Evolutionary conservation across 2,797 vertebrate species (phyloP), one percentile per base, ranked within the genome.

Genomic region (Allobates femoralis): DNA sequence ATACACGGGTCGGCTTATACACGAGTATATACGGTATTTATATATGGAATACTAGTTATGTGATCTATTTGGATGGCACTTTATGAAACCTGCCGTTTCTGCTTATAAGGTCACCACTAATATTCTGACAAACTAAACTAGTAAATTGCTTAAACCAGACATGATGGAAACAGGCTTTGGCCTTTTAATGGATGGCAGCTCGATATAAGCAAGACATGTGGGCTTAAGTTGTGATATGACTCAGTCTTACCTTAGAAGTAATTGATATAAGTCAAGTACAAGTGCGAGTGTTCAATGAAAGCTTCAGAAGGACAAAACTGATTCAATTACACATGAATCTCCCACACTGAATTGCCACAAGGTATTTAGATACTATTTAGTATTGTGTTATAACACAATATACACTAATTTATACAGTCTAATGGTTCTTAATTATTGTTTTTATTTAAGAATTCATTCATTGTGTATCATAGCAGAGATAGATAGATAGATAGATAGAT

Each of bases 121-220:
- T 77, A 85, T 62, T 73, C 32, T 86, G 67, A 86, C 78, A 79
- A 71, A 85, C 34, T 23, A n/a, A 32, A n/a, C 26, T 4, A 41
- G 58, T 1, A 67, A 7, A 56, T n/a, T n/a, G 15, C 6, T 34
- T 56, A 28, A 46, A 41, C 37, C 41, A 26, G 21, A 34, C 4
- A 5, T 28, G 10, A 73, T 2, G 18, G 55, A 84, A 53, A 62
- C 28, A 64, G 28, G 55, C 28, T 53, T 66, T 51, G 73, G 76
- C 66, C 76, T 74, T 77, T 15, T 34, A 30, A 32, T 69, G 19
- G 26, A 82, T 83, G 2, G 16, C 26, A 6, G 32, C 34, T 34
- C 19, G 7, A 69, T 67, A 18, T n/a, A 82, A 56, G 76, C 50
- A 66, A 67, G 74, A 55, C 23, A 83, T 83, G 86, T 87, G 73